Base-by-base conservation (phyloP, 2,888 invertebrate genomes). In the Ophraella communa region DNA sequence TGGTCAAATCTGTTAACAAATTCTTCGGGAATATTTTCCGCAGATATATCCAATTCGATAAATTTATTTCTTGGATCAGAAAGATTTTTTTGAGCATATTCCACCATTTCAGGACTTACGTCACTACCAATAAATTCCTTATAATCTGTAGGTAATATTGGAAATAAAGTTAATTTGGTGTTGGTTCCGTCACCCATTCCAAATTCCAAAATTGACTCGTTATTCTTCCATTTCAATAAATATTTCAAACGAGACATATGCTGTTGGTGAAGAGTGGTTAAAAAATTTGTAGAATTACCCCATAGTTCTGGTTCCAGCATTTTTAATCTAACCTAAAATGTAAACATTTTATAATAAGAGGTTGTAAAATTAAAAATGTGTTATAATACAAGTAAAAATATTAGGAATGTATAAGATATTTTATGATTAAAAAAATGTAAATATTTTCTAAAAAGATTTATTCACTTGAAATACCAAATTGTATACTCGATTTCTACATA, bases 131-230 rank as follows among this genome's bases (percentile, higher is more conserved):
- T 47, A 23, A 27, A 64, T 24, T 58, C 59, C 18, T 67, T 58
- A 35, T 55, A 55, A 24, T 67, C 10, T 10, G 54, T 18, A 1
- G 64, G 67, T 11, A 67, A 39, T n/a, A 47, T 24, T 3, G 64
- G 64, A 11, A 64, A 33, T 11, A 67, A 47, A 2, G 35, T 8
- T 23, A 47, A 24, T 21, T 21, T 84, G 0, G 89, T 87, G 5
- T 91, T 89, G 73, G 88, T 87, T 0, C 92, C 92, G 42, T 90
- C 88, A 0, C 92, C 93, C 66, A 90, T 91, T 0, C 93, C 93
- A 47, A 93, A 85, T 74, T 93, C 93, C 61, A 90, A 74, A 35
- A 89, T 79, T 11, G 80, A 80, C 56, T 85, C 85, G 0, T 83
- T 84, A 54, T 82, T 82, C 14, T 63, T 63, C 66, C 66, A 66